Base-by-base conservation (phyloP, 2,797 vertebrate species). In the Lepus townsendii region DNA sequence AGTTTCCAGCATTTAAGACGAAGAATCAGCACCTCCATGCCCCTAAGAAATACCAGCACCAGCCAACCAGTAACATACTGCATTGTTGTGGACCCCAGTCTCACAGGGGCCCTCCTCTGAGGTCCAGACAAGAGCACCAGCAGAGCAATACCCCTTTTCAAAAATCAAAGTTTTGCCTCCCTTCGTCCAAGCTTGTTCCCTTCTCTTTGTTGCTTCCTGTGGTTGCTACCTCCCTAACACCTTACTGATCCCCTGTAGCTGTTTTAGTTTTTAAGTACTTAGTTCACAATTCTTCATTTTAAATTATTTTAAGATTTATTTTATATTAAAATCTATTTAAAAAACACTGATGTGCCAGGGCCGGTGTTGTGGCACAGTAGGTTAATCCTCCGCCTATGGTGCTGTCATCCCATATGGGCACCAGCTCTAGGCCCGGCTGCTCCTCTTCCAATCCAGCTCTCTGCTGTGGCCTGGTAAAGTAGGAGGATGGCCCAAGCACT, bases 231-330 rank as follows among this genome's bases (percentile, higher is more conserved):
- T 75, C 60, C 24, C 17, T 11, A 82, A 42, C 6, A 78, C 24
- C 78, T 42, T 42, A 65, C 7, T 63, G 2, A 27, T 90, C 8
- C 27, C 13, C 35, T 72, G 7, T 62, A 5, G 16, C 38, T 47
- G 85, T 76, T 57, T 69, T 79, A 57, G 19, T 63, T 47, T 77
- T 85, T 66, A 54, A 83, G 82, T 71, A 65, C 12, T 2, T 66
- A 83, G 14, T 85, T 54, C 85, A 63, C 26, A 66, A 65, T 71
- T 16, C 14, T 76, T 87, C 54, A 63, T 26, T 69, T 63, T 65
- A 95, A 95, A 69, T 73, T 94, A 22, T 84, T 5, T 88, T 78
- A 80, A 42, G 1, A 42, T 42, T 42, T 42, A 42, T 42, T 42
- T 42, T 42, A 42, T 42, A 42, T 42, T 42, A 42, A 9, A 42